These are phyloP conservation scores for Clarias magur DNA, from an alignment of 2,113 vertebrate species.

Conservation along the genomic window DNA sequence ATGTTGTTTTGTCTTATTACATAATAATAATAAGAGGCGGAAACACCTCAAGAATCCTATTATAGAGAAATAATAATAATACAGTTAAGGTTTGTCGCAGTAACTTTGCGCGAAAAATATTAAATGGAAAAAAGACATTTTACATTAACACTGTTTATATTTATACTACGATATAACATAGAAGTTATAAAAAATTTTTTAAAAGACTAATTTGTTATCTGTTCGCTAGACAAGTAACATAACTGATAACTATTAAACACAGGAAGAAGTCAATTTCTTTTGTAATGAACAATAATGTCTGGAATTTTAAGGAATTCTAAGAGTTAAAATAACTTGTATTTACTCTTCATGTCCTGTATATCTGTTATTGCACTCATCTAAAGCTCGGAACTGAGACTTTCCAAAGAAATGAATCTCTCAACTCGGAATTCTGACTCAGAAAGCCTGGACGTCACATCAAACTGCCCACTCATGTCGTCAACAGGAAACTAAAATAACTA, in stretches of 20 bases:
- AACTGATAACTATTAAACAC: not conserved
- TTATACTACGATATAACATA: too few species aligned
- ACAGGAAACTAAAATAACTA: not conserved
- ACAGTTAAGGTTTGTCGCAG: too few species aligned
- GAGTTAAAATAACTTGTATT: not conserved
- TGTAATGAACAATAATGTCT: not conserved
- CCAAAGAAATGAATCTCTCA: not conserved
- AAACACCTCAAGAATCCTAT: not conserved
- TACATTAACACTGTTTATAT: too few species aligned
- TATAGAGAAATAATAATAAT: not conserved
- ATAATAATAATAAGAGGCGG: too few species aligned
- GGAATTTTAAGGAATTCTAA: not conserved
- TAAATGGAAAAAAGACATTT: too few species aligned
- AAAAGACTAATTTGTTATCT: not conserved
- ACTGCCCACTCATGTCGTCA: not conserved
- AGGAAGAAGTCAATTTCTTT: too few species aligned
- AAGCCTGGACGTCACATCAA: not conserved
- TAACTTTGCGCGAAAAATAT: too few species aligned
- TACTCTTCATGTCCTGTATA: too few species aligned
- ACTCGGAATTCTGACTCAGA: not conserved
- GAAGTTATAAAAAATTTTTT: too few species aligned
- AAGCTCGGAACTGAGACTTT: not conserved
- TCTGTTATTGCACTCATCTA: not conserved
- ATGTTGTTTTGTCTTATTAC: not conserved
- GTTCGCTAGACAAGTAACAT: not conserved